Evolutionary conservation across 2,888 invertebrate species (phyloP).

Genomic region (Agonopterix subpropinquella): DNA sequence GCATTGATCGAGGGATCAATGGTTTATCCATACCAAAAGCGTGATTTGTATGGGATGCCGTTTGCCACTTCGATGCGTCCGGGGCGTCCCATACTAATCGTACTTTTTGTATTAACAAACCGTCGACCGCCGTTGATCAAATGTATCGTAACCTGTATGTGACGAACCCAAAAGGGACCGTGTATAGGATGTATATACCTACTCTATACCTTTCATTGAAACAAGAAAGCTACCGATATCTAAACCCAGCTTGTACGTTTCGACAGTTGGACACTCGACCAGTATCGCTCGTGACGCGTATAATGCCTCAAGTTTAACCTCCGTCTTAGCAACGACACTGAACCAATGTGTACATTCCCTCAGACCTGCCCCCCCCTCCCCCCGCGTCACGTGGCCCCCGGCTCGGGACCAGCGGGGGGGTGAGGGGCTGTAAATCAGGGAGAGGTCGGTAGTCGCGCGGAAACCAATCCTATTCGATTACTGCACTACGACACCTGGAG

Average conservation of each 20-base stretch:
- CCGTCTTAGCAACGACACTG: background rate
- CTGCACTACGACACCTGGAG: slow-evolving; percentile 17
- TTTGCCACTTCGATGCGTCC: too few relatives aligned
- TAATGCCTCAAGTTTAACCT: background rate
- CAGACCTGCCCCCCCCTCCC: background rate
- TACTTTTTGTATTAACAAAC: too few relatives aligned
- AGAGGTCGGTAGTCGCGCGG: slow-evolving; percentile 16
- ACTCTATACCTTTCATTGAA: too few relatives aligned
- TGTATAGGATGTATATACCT: too few relatives aligned
- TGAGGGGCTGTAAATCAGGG: slow-evolving; percentile 30
- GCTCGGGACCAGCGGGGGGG: slow-evolving; percentile 7
- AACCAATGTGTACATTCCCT: slow-evolving; percentile 1
- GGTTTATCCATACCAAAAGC: too few relatives aligned
- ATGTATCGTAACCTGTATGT: too few relatives aligned
- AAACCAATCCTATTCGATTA: slow-evolving; percentile 41
- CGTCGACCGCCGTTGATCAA: too few relatives aligned
- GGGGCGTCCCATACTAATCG: too few relatives aligned
- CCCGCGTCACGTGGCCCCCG: background rate
- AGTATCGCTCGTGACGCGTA: background rate
- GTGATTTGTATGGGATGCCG: too few relatives aligned
- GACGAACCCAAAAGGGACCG: too few relatives aligned
- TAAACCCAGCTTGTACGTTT: background rate
- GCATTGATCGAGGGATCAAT: too few relatives aligned
- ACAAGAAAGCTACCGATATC: too few relatives aligned
- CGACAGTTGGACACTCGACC: background rate